A percentile compares a stretch with the other conserved stretches of the same genome.
Evolutionary conservation across 2,113 vertebrate genomes (phyloP).

Genomic region (Microcebus jonahi): DNA sequence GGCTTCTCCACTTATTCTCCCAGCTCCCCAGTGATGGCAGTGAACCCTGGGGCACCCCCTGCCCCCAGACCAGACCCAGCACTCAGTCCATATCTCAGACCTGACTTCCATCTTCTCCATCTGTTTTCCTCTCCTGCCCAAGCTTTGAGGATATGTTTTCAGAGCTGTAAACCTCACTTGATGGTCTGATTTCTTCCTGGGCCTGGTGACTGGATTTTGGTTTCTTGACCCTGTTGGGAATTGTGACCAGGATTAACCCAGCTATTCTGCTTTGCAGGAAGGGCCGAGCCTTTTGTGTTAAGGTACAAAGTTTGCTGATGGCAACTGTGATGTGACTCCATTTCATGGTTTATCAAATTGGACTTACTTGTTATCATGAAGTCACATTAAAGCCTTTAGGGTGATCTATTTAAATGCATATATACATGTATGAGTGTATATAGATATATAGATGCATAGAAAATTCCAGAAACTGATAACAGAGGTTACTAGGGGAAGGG

Average conservation of each 20-base stretch:
- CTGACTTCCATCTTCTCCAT: background rate
- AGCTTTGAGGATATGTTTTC: background rate
- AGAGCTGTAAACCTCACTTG: background rate
- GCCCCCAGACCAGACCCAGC: background rate
- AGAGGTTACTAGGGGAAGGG: background rate
- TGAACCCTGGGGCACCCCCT: background rate
- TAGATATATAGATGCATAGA: background rate
- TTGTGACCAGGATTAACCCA: background rate
- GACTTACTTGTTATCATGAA: background rate
- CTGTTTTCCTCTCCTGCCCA: background rate
- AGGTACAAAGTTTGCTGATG: background rate
- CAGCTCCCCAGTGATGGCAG: background rate
- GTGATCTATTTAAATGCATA: background rate
- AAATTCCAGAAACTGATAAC: background rate
- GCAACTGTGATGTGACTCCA: background rate
- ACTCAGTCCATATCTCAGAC: background rate
- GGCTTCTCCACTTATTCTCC: background rate
- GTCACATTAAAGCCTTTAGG: background rate
- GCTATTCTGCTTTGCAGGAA: background rate
- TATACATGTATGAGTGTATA: background rate
- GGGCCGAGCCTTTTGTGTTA: background rate
- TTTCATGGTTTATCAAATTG: background rate
- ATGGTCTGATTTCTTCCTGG: background rate
- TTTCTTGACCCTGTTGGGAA: background rate
- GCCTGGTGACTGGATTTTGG: background rate